A percentile compares a stretch with the other conserved stretches of the same genome.
phyloP scores from a whole-genome alignment of 2,113 vertebrate genomes.

The Harpagus bidentatus region DNA sequence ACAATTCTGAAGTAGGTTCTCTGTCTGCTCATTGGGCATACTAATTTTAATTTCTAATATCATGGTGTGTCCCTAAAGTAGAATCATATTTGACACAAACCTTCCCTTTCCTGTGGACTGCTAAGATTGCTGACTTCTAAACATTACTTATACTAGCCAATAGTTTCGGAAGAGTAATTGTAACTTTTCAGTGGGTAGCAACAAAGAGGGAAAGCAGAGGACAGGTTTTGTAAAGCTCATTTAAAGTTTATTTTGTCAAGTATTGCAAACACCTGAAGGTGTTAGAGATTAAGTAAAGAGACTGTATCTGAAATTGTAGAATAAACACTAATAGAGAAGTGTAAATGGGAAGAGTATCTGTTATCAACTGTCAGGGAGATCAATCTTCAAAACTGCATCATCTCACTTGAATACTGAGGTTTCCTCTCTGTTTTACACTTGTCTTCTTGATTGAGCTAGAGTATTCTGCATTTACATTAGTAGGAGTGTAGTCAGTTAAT shows the following conservation, averaged over 20 bases:
- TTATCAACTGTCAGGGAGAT: neutral
- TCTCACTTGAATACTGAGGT: neutral
- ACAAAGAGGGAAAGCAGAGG: neutral
- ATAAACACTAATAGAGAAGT: neutral
- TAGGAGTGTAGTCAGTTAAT: neutral
- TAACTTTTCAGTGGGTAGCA: neutral
- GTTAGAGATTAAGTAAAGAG: neutral
- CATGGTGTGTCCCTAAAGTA: neutral
- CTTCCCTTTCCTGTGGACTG: neutral
- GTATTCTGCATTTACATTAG: neutral
- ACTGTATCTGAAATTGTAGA: neutral
- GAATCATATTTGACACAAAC: neutral
- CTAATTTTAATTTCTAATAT: neutral
- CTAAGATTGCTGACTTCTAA: neutral
- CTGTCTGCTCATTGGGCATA: neutral
- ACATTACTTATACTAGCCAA: neutral
- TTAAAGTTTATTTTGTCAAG: neutral
- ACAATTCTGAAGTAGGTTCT: neutral
- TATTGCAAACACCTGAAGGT: neutral
- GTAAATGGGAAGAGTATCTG: neutral
- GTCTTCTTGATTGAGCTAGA: neutral
- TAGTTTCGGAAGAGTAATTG: neutral
- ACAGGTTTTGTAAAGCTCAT: neutral
- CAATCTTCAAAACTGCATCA: neutral
- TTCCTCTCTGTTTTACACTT: neutral